Evolutionary conservation across 2,888 invertebrate genomes (phyloP).

Genomic region (Ferdinandea cuprea): DNA sequence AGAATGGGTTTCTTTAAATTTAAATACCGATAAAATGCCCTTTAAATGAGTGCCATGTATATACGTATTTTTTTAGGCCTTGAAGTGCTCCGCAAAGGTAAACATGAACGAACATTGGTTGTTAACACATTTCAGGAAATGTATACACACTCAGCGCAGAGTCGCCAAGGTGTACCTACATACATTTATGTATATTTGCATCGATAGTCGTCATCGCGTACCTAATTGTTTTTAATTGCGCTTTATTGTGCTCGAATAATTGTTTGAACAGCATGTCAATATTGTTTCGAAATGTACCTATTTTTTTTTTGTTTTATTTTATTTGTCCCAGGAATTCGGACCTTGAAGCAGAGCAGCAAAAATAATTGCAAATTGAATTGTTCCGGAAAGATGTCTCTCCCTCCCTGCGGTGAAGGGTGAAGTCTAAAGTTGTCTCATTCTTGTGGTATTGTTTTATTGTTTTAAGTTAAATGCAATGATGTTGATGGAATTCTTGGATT

Average conservation of each 20-base stretch:
- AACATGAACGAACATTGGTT: no score
- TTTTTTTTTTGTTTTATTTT: no score
- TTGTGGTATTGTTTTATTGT: slow-evolving; percentile 36
- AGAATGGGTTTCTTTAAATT: slow-evolving; percentile 45
- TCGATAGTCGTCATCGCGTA: slow-evolving; percentile 18
- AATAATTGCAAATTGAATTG: no score
- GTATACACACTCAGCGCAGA: slow-evolving; percentile 9
- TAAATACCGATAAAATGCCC: slow-evolving; percentile 2
- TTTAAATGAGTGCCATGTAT: not conserved
- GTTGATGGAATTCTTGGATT: slow-evolving; percentile 17
- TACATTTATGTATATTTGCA: slow-evolving; percentile 37
- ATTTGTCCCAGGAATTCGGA: no score
- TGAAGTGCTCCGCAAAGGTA: slow-evolving; percentile 33
- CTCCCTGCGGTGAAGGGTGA: no score
- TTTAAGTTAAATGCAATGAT: slow-evolving; percentile 1
- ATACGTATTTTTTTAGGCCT: slow-evolving; percentile 11
- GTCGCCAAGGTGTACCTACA: no score
- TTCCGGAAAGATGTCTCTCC: no score
- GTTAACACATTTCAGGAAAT: slow-evolving; percentile 55
- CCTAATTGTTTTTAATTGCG: slow-evolving; percentile 61
- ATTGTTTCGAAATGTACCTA: slow-evolving; percentile 52
- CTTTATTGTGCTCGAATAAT: slow-evolving; percentile 48
- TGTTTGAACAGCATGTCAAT: slow-evolving; percentile 64
- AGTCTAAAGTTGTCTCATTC: no score
- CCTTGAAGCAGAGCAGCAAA: no score